A percentile compares a stretch with the other conserved stretches of the same genome.
These are phyloP conservation scores for Hydrocynus forskahlii DNA, from an alignment of 2,797 vertebrate genomes.

Conservation along the genomic window DNA sequence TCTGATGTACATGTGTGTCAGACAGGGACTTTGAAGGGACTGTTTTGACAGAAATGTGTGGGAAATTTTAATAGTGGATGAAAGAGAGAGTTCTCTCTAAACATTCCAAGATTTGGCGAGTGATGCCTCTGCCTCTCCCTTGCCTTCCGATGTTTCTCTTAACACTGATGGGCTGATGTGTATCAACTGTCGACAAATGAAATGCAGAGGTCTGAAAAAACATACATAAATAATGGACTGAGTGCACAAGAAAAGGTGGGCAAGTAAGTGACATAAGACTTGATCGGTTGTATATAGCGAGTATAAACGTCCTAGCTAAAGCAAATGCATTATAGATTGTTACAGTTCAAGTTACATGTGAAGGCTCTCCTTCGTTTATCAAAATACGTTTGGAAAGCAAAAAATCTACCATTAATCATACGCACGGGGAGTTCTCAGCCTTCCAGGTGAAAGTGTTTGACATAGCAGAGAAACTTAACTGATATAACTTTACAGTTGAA, in stretches of 20 bases:
- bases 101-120: conserved; percentile 57
- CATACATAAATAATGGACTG: conserved; percentile 1
- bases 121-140: conserved; percentile 46
- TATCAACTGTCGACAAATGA: conserved; percentile 49
- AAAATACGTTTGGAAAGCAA: neutral
- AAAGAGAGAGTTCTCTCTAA: conserved; percentile 70
- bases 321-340: neutral
- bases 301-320: neutral
- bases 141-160: conserved; percentile 51
- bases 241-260: neutral
- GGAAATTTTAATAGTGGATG: conserved; percentile 71
- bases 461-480: neutral
- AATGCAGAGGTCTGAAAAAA: conserved; percentile 22
- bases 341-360: neutral
- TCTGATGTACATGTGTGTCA: conserved; percentile 73
- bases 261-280: neutral
- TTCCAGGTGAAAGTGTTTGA: neutral
- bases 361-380: neutral
- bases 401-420: neutral
- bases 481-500: no score
- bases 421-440: neutral
- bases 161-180: conserved; percentile 15
- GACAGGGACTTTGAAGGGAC: conserved; percentile 71
- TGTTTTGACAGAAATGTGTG: conserved; percentile 76
- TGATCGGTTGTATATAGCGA: neutral